Evolutionary conservation across 2,113 vertebrate species (phyloP).

Genomic region (Meleagris gallopavo): DNA sequence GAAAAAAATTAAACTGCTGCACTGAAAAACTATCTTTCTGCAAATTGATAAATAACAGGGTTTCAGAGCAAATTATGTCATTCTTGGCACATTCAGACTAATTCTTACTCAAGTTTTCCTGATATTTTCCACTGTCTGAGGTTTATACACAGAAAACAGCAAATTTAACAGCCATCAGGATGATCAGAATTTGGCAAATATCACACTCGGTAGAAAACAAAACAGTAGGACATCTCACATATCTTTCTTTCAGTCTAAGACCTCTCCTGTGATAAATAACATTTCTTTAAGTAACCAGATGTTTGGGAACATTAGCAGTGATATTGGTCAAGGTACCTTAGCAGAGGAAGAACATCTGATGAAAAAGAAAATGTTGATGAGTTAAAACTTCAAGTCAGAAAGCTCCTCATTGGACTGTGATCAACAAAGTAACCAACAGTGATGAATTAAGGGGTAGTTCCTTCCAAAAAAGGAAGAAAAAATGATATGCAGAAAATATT

Average conservation of each 20-base stretch:
- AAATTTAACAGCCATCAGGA: not conserved
- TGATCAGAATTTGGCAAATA: not conserved
- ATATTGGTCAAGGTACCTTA: not conserved
- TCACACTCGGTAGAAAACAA: conserved; percentile 10
- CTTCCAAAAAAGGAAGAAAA: not conserved
- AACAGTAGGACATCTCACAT: not conserved
- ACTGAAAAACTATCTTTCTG: not conserved
- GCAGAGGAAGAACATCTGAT: not conserved
- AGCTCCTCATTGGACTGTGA: not conserved
- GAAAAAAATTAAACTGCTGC: not conserved
- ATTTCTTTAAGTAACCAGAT: not conserved
- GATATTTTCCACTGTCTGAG: not conserved
- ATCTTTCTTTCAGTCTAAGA: not conserved
- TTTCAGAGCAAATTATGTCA: not conserved
- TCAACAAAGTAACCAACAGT: not conserved
- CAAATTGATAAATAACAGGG: not conserved
- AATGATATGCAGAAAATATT: not conserved
- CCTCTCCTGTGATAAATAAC: not conserved
- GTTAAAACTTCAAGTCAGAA: not conserved
- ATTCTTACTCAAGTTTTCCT: not conserved
- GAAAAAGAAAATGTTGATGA: not conserved
- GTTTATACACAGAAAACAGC: not conserved
- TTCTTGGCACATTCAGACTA: not conserved
- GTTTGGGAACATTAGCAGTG: not conserved
- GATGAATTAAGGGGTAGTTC: not conserved